Conservation (phyloP, 2,113 vertebrate species). For the Eira barbara region DNA sequence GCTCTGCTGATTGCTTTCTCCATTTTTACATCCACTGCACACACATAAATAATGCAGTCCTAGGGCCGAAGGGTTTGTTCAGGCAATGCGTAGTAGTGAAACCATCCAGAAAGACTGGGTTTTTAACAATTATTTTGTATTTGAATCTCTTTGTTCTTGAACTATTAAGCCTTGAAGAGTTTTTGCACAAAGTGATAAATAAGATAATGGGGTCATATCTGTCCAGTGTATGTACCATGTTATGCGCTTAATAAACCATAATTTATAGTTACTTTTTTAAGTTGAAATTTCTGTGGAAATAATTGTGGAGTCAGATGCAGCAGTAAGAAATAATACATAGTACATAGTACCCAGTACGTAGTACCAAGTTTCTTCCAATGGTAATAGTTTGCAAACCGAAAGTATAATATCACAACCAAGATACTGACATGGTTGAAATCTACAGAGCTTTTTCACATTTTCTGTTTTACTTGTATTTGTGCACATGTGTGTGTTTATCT, state of each 20-base stretch:
- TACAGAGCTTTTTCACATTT: not conserved
- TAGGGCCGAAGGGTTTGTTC: not conserved
- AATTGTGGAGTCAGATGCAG: not conserved
- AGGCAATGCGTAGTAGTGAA: not conserved
- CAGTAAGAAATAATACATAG: not conserved
- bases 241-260: not conserved
- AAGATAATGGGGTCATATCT: not conserved
- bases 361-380: not conserved
- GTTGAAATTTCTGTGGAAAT: not conserved
- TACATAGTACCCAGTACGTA: not conserved
- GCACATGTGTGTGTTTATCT: not conserved
- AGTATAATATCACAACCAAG: not conserved
- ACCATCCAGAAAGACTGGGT: not conserved
- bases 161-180: not conserved
- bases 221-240: not conserved
- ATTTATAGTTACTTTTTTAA: not conserved
- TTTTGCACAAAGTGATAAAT: not conserved
- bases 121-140: not conserved
- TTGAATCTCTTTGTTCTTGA: not conserved
- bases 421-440: not conserved
- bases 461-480: not conserved
- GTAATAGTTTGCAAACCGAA: not conserved
- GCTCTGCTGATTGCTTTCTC: not conserved
- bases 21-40: not conserved
- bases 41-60: not conserved